Percentiles rank a stretch among this genome's conserved stretches.
phyloP scores from a whole-genome alignment of 1,140 invertebrate genomes.

The Manduca sexta region DNA sequence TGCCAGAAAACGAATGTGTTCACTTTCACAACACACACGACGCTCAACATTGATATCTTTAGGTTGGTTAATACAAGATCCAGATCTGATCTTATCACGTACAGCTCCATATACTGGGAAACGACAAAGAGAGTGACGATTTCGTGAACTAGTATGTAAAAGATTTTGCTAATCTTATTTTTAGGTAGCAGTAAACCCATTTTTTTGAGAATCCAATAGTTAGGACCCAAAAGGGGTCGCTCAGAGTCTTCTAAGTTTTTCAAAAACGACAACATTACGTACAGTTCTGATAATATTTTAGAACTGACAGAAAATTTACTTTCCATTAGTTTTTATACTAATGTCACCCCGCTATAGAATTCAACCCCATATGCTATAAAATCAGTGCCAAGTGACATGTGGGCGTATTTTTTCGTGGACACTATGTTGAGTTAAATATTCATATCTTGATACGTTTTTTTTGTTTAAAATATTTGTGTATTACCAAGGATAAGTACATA shows the following conservation, averaged over 20 bases:
- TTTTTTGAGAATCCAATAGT: conserved; percentile 47
- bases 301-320: conserved; percentile 3
- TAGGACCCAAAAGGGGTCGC: conserved; percentile 40
- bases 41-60: conserved; percentile 56
- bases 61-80: conserved; percentile 49
- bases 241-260: conserved; percentile 34
- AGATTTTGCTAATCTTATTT: conserved; percentile 21
- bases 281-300: neutral
- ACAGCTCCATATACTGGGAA: conserved; percentile 50
- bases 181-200: conserved; percentile 49
- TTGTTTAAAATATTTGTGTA: too few species aligned
- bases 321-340: conserved; percentile 14
- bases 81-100: conserved; percentile 44
- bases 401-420: neutral
- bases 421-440: neutral
- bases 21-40: conserved; percentile 45
- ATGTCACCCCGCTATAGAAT: neutral
- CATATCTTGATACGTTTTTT: too few species aligned
- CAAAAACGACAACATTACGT: conserved; percentile 40
- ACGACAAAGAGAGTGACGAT: conserved; percentile 41
- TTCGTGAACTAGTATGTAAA: conserved; percentile 37
- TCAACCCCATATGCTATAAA: neutral
- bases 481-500: too few species aligned
- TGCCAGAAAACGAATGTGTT: conserved; percentile 51
- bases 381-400: neutral